Conservation (phyloP, 2,888 invertebrate species). For the Scaptomyza parva region DNA sequence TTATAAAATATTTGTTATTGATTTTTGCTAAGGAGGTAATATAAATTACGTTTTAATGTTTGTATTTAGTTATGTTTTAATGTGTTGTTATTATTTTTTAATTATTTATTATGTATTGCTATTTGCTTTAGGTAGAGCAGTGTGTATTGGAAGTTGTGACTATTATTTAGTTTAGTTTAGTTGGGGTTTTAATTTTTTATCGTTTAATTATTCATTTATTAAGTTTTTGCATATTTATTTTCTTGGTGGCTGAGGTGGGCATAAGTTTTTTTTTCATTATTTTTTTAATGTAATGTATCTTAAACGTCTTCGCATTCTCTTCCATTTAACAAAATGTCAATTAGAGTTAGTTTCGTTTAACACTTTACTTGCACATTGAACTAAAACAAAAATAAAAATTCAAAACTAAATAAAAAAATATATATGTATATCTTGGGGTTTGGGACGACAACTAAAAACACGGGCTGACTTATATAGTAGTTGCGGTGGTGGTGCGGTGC, state of each 20-base stretch:
- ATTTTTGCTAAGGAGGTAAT: constrained; percentile 83
- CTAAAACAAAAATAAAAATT: constrained; percentile 73
- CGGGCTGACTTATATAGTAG: constrained; percentile 74
- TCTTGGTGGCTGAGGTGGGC: constrained; percentile 81
- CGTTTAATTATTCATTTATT: constrained; percentile 32
- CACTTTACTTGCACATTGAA: constrained; percentile 72
- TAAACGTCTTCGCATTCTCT: constrained; percentile 30
- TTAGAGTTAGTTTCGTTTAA: constrained; percentile 47
- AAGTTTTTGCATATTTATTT: constrained; percentile 39
- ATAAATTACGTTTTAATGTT: constrained; percentile 76
- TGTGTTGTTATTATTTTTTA: constrained; percentile 25
- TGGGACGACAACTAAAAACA: constrained; percentile 57
- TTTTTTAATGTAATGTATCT: constrained; percentile 26
- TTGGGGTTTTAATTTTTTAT: constrained; percentile 6
- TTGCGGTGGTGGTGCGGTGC: constrained; percentile 72
- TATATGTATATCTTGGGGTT: neutral
- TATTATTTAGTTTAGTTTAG: constrained; percentile 52
- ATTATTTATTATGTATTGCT: constrained; percentile 51
- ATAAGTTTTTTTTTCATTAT: constrained; percentile 59
- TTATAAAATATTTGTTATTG: constrained; percentile 63
- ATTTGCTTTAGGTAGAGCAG: constrained; percentile 49
- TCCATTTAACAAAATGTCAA: constrained; percentile 42
- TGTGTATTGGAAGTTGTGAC: constrained; percentile 62
- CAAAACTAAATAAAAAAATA: constrained; percentile 55
- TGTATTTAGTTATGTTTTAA: constrained; percentile 36